Evolutionary conservation across 2,888 invertebrate genomes (phyloP).

Genomic region (Lithophane leautieri): DNA sequence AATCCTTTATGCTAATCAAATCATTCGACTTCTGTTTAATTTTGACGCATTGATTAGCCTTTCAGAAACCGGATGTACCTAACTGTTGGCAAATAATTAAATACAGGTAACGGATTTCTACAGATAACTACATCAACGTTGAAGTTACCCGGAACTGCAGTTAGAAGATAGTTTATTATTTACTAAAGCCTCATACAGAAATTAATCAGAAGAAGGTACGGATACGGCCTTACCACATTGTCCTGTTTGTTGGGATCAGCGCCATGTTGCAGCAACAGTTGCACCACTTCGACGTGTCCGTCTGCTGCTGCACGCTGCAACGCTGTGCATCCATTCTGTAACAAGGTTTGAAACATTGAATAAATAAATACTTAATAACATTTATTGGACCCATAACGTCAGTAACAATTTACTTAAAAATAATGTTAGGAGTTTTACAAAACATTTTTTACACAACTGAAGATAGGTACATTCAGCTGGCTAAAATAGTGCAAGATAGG

Average conservation of each 20-base stretch:
- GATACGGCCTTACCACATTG: constrained; percentile 90
- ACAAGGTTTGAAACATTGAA: constrained; percentile 47
- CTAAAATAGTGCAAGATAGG: too few species aligned
- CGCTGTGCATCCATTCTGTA: constrained; percentile 96
- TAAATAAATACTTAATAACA: background rate
- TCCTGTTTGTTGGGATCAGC: constrained; percentile 97
- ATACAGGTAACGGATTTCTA: background rate
- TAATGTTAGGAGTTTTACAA: too few species aligned
- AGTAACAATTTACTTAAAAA: background rate
- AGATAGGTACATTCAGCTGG: too few species aligned
- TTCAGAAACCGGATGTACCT: background rate
- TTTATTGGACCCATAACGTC: background rate
- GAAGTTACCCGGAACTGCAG: background rate
- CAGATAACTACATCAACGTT: background rate
- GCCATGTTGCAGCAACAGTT: constrained; percentile 95
- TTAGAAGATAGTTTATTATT: background rate
- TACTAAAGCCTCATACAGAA: background rate
- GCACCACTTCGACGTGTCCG: constrained; percentile 96
- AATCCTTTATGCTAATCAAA: background rate
- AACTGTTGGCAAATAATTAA: background rate
- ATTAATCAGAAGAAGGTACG: background rate
- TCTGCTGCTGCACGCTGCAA: constrained; percentile 97
- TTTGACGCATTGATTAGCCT: background rate
- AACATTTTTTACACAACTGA: too few species aligned
- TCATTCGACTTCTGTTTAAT: background rate